Evolutionary conservation across 2,888 invertebrate species (phyloP), one percentile per base, ranked within the genome.

Genomic region (Andrena chrysosceles): DNA sequence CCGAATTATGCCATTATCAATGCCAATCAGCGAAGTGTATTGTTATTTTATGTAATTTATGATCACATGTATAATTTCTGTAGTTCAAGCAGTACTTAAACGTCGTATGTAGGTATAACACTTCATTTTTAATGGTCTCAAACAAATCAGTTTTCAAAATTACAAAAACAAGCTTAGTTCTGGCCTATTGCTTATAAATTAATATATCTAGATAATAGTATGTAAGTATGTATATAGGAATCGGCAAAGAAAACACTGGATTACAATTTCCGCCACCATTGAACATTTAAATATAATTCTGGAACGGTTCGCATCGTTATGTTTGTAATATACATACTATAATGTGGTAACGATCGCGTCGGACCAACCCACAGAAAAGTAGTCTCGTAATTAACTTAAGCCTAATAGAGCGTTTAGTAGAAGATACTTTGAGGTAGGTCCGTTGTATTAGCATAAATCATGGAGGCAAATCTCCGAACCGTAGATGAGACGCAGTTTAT

Each of bases 371-470:
- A 85, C 68, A 77, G 77, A 75, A 85, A 83, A 86, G 85, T 89
- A 87, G 84, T 89, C 79, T 78, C 91, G 87, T 91, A 91, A 91
- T 91, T 91, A 91, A 90, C 90, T 91, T 91, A 90, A 87, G 85
- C 88, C 89, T 91, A 91, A 91, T 91, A 91, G 91, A 91, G 91
- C 91, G 86, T 91, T 91, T 91, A 90, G 89, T 88, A 59, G 73
- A 85, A 79, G 81, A 85, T 86, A 85, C 78, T 90, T 89, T 87
- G 86, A 84, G 87, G 85, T 87, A 85, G 87, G 87, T 89, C 89
- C 83, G 83, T 86, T 87, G 88, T 86, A 91, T 91, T 91, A 91
- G 90, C 91, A 91, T 91, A 91, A 91, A 91, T 91, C 91, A 91
- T 85, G 87, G 89, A 88, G 84, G 85, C 84, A 86, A 87, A 88